Percentiles rank a stretch among this genome's conserved stretches.
Evolutionary conservation across 2,113 vertebrate species (phyloP).

Genomic region (Bucco capensis): DNA sequence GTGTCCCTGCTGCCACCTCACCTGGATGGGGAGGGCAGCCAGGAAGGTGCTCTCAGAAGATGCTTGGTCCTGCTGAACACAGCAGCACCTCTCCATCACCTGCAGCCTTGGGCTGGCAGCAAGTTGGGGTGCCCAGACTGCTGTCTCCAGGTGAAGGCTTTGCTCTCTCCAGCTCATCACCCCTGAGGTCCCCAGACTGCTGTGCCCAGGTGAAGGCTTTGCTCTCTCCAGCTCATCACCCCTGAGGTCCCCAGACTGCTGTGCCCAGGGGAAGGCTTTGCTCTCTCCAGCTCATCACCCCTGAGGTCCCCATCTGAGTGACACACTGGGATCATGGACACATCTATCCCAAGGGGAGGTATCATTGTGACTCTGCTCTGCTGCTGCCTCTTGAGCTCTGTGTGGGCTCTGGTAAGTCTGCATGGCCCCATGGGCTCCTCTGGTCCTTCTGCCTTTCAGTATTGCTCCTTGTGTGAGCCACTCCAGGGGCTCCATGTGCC

Average conservation of each 20-base stretch:
- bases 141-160: not conserved
- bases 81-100: not conserved
- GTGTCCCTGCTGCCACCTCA: not conserved
- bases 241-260: not conserved
- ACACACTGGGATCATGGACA: not conserved
- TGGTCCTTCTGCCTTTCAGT: not conserved
- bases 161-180: not conserved
- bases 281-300: not conserved
- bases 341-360: not conserved
- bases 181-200: not conserved
- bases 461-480: not conserved
- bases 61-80: not conserved
- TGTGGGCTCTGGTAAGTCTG: slow-evolving; percentile 49
- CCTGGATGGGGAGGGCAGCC: not conserved
- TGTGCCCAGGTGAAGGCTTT: not conserved
- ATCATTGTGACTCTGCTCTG: not conserved
- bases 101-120: accelerated
- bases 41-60: not conserved
- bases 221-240: not conserved
- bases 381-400: slow-evolving; percentile 30
- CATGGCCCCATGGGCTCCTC: not conserved
- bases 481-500: accelerated
- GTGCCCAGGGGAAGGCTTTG: not conserved
- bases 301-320: not conserved
- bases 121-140: not conserved